phyloP scores from a whole-genome alignment of 2,888 invertebrate species.

The Mechanitis mazaeus region DNA sequence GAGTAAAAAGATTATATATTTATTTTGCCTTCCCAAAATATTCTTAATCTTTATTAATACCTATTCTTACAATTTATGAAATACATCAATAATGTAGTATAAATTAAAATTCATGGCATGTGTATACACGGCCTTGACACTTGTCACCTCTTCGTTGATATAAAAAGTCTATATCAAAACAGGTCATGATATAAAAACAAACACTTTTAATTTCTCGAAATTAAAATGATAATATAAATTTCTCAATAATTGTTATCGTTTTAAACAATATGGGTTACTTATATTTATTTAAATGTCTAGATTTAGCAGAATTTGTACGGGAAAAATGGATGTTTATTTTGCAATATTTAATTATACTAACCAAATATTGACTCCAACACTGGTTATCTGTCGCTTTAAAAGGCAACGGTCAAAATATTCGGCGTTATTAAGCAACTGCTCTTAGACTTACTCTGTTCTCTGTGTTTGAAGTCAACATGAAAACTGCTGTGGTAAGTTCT shows the following conservation, averaged over 20 bases:
- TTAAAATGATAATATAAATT: neutral
- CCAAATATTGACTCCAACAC: constrained; percentile 39
- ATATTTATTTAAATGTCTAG: constrained; percentile 4
- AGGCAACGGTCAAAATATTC: constrained; percentile 27
- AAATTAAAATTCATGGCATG: too few relatives aligned
- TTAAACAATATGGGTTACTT: neutral
- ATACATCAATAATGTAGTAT: too few relatives aligned
- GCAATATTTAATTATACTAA: constrained; percentile 29
- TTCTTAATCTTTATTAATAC: too few relatives aligned
- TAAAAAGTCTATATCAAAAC: too few relatives aligned
- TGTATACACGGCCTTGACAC: too few relatives aligned
- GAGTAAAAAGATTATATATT: too few relatives aligned
- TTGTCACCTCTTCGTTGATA: too few relatives aligned
- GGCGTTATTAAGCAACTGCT: constrained; percentile 8
- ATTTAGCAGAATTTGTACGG: constrained; percentile 38
- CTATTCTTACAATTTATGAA: too few relatives aligned
- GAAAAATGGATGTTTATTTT: constrained; percentile 37
- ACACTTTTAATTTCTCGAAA: neutral
- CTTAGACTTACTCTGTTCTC: constrained; percentile 14
- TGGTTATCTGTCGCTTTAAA: constrained; percentile 37
- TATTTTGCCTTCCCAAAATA: too few relatives aligned
- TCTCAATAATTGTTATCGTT: neutral
- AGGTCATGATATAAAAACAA: neutral
- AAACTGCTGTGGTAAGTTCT: constrained; percentile 42
- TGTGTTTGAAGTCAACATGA: constrained; percentile 37